Conservation (phyloP, 2,888 invertebrate species). For the Stenodema calcarata region DNA sequence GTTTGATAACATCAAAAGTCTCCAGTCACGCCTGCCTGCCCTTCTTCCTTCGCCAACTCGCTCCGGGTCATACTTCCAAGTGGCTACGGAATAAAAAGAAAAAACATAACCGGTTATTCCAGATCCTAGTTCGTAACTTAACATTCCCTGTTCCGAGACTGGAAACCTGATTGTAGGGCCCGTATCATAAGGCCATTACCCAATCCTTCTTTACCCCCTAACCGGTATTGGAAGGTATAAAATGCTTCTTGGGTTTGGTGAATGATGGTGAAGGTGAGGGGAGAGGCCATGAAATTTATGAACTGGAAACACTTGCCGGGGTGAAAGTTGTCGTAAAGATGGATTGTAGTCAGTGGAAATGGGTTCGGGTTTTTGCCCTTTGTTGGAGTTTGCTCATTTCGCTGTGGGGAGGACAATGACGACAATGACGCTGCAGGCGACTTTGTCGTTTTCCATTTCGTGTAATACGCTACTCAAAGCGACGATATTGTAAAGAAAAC, state of each 20-base stretch:
- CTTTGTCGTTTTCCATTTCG: too few relatives aligned
- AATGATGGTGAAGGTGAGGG: neutral
- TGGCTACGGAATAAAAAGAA: neutral
- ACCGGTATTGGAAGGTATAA: neutral
- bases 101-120: conserved; percentile 11
- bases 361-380: neutral
- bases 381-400: neutral
- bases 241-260: neutral
- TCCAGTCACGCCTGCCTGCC: neutral
- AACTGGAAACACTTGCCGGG: neutral
- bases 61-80: neutral
- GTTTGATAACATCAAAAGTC: neutral
- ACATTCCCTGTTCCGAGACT: neutral
- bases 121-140: conserved; percentile 28
- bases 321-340: neutral
- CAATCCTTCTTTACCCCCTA: neutral
- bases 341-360: neutral
- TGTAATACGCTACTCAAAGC: too few relatives aligned
- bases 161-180: conserved; percentile 2
- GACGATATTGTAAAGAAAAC: too few relatives aligned
- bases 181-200: neutral
- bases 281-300: neutral
- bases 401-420: neutral
- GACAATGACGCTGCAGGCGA: neutral
- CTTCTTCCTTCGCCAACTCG: neutral